These are phyloP conservation scores for Hippocampus abdominalis DNA, from an alignment of 2,113 vertebrate genomes.

Conservation along the genomic window DNA sequence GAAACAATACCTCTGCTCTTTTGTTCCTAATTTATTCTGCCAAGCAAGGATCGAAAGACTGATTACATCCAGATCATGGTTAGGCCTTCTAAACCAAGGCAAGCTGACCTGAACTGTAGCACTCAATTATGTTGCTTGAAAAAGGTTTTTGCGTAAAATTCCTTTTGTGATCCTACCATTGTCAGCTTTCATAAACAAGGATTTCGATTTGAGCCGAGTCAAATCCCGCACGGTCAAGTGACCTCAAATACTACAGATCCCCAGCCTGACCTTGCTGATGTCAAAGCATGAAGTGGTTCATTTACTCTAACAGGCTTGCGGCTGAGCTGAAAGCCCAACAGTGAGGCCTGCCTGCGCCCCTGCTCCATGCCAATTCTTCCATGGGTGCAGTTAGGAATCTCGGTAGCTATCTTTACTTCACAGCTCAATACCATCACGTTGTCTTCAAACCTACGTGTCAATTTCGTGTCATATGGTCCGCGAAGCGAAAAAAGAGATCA, in stretches of 20 bases:
- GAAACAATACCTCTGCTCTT: too few relatives aligned
- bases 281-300: slow-evolving; percentile 59
- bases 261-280: slow-evolving; percentile 64
- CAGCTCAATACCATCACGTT: slow-evolving; percentile 67
- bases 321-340: slow-evolving; percentile 55
- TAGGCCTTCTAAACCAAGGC: not conserved
- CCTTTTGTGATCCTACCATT: slow-evolving; percentile 38
- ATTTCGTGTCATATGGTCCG: slow-evolving; percentile 63
- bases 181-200: slow-evolving; percentile 60
- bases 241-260: slow-evolving; percentile 56
- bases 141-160: not conserved
- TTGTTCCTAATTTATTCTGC: too few relatives aligned
- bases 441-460: slow-evolving; percentile 68
- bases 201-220: slow-evolving; percentile 58
- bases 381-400: slow-evolving; percentile 62
- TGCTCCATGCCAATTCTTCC: slow-evolving; percentile 57
- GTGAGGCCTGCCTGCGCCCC: slow-evolving; percentile 40
- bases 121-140: not conserved
- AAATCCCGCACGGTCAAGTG: slow-evolving; percentile 66
- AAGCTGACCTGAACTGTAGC: not conserved
- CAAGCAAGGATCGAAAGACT: too few relatives aligned
- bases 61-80: not conserved
- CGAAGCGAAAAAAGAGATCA: slow-evolving; percentile 64
- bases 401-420: slow-evolving; percentile 68
- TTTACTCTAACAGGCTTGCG: slow-evolving; percentile 68